Percentiles rank a stretch among this genome's conserved stretches.
Conservation (phyloP, 2,888 invertebrate species). For the Nebria brevicollis region DNA sequence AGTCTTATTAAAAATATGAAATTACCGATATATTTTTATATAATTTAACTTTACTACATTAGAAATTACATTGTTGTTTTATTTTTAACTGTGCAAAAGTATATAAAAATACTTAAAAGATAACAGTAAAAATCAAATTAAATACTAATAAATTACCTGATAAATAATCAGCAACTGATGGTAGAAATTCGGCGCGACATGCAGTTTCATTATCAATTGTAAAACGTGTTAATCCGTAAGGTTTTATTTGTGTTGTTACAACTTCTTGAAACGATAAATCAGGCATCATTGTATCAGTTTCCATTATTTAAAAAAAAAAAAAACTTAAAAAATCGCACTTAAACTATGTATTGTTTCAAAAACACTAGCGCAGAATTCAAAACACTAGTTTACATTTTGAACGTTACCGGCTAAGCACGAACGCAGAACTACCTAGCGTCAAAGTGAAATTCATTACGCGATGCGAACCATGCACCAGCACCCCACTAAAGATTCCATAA, state of each 20-base stretch:
- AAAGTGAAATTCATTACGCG: neutral
- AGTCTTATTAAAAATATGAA: too few relatives aligned
- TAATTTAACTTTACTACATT: too few relatives aligned
- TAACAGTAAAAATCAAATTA: neutral
- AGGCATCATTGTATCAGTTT: neutral
- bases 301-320: slow-evolving; percentile 7
- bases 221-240: slow-evolving; percentile 24
- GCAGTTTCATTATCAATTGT: slow-evolving; percentile 12
- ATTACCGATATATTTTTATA: too few relatives aligned
- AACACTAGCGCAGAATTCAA: neutral
- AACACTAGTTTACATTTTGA: neutral
- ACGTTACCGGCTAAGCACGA: neutral
- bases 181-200: slow-evolving; percentile 2
- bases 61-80: too few relatives aligned
- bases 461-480: neutral
- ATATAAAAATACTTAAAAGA: neutral
- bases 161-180: slow-evolving; percentile 16
- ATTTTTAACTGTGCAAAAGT: too few relatives aligned
- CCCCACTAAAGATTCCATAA: slow-evolving; percentile 1
- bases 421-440: neutral
- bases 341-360: neutral
- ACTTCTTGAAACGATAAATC: slow-evolving; percentile 33
- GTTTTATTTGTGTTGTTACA: slow-evolving; percentile 29
- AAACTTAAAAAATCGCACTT: neutral
- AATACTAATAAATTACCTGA: neutral